Evolutionary conservation across 2,797 vertebrate genomes (phyloP).

Genomic region (Gymnoscopelus braueri): DNA sequence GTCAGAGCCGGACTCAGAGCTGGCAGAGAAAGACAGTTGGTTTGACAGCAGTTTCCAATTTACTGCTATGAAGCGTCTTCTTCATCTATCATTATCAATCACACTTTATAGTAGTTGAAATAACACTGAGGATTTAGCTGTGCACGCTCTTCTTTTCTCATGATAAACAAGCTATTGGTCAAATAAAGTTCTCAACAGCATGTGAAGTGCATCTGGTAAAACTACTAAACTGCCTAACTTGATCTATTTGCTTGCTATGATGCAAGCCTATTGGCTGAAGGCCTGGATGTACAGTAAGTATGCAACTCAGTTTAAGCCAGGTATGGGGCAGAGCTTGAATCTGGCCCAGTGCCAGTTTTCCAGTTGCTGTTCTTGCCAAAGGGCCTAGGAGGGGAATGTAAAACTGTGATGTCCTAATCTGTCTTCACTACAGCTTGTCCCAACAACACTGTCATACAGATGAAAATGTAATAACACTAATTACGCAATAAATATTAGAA

Average conservation of each 20-base stretch:
- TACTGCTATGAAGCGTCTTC: conserved; percentile 1
- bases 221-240: not conserved
- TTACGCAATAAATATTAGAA: not conserved
- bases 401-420: not conserved
- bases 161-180: conserved; percentile 11
- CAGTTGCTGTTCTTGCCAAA: conserved; percentile 1
- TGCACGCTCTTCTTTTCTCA: conserved; percentile 7
- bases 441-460: conserved; percentile 10
- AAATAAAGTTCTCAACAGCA: conserved; percentile 18
- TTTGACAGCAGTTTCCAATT: conserved; percentile 43
- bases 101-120: conserved; percentile 2
- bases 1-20: not conserved
- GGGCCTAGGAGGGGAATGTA: not conserved
- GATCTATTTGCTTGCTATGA: not conserved
- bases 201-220: not conserved
- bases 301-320: conserved; percentile 14
- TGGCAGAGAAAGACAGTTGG: conserved; percentile 24
- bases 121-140: too few relatives aligned
- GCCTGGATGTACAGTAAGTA: conserved; percentile 9
- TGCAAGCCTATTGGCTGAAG: not conserved
- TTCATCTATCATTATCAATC: conserved; percentile 7
- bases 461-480: not conserved
- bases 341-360: conserved; percentile 4
- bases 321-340: conserved; percentile 10
- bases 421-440: not conserved